Percentiles rank a stretch among this genome's conserved stretches.
Conservation (phyloP, 2,888 invertebrate species). For the Apamea anceps region DNA sequence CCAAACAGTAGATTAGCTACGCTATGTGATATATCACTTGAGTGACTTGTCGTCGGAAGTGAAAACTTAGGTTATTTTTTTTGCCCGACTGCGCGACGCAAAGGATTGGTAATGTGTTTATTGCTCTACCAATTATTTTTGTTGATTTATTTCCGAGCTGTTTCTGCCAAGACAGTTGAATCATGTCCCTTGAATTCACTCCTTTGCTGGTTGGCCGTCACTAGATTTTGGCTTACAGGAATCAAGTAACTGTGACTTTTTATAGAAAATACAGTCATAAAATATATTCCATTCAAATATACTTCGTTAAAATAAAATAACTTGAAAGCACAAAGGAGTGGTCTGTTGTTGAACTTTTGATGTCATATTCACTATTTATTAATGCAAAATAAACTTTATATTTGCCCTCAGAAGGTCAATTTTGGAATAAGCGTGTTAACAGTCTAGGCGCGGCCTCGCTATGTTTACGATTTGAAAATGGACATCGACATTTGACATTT, state of each 20-base stretch:
- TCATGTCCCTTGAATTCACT: not conserved
- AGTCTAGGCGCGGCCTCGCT: slow-evolving; percentile 65
- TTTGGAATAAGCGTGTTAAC: slow-evolving; percentile 26
- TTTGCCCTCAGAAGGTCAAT: not conserved
- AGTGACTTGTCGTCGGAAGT: not conserved
- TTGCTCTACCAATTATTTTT: not conserved
- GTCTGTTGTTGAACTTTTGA: slow-evolving; percentile 50
- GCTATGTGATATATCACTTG: not conserved
- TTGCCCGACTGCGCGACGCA: no score
- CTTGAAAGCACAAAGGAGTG: slow-evolving; percentile 56
- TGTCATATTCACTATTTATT: slow-evolving; percentile 53
- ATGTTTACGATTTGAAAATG: slow-evolving; percentile 76
- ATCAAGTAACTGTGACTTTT: not conserved
- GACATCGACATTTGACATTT: slow-evolving; percentile 79
- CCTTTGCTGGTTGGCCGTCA: not conserved
- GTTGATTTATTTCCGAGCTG: not conserved
- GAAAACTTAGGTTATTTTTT: not conserved
- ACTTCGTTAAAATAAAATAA: slow-evolving; percentile 41
- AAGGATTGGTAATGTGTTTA: no score
- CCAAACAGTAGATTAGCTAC: not conserved
- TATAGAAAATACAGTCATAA: not conserved
- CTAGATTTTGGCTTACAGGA: not conserved
- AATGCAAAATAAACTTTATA: slow-evolving; percentile 42
- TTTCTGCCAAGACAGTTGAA: not conserved
- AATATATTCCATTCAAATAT: slow-evolving; percentile 13